Evolutionary conservation across 2,113 vertebrate genomes (phyloP), one percentile per base, ranked within the genome.

Genomic region (Phainopepla nitens): DNA sequence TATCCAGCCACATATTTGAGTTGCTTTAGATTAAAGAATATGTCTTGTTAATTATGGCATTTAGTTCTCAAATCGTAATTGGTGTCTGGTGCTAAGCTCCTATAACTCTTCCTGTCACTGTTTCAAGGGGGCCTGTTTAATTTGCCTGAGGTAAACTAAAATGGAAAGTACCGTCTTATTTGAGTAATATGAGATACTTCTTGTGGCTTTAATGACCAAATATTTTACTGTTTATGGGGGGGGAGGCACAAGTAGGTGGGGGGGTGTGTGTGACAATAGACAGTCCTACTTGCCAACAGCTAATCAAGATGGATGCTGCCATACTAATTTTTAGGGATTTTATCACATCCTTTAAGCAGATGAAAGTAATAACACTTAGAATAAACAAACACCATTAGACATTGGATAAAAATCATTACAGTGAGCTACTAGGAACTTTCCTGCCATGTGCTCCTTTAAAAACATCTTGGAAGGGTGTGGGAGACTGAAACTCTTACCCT

Each of bases 111-210:
- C 79, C 87, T 97, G 97, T 96, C 93, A 41, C 95, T 90, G 61
- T 96, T 98, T 96, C 95, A 92, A 97, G 97, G 94, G 82, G 92
- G 73, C 31, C 93, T 91, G 79, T 82, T 97, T 95, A 92, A 97
- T 97, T 97, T 97, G 97, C 98, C 97, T 51, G 88, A 95, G 97
- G 98, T 94, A 93, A 97, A 87, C 73, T 82, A 64, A 98, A 98
- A 96, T 98, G 98, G 98, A 99, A 99, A 99, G 98, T 98, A 98
- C 98, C 97, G 3, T 97, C 98, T 97, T 97, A 97, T 92, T 94
- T 97, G 97, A 97, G 97, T 98, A 97, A 98, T 93, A 95, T 86
- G 93, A 97, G 94, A 93, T 76, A 82, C 84, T 97, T 97, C 98
- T 97, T 97, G 96, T 79, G 95, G 97, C 83, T 98, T 97, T 94